Percentiles rank a stretch among this genome's conserved stretches.
Conservation (phyloP, 2,888 invertebrate genomes). For the Malthinus seriepunctatus region DNA sequence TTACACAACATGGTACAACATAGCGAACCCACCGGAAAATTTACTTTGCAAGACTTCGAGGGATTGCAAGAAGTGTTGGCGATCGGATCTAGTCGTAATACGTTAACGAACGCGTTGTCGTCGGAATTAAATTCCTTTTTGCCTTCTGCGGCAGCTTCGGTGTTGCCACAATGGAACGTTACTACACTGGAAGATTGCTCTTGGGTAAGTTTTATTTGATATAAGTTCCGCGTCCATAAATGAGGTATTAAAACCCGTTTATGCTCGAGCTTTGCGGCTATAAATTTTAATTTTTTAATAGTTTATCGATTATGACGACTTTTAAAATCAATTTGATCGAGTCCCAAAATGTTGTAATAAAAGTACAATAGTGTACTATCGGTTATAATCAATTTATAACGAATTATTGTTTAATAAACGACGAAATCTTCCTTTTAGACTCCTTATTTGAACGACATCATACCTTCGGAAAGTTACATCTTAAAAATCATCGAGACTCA, state of each 20-base stretch:
- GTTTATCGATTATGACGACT: no score
- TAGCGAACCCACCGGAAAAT: conserved; percentile 52
- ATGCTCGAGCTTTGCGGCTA: no score
- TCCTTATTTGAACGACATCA: conserved; percentile 74
- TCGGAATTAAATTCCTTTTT: conserved; percentile 60
- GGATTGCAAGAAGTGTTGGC: conserved; percentile 54
- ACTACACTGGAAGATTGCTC: conserved; percentile 61
- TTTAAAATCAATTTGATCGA: no score
- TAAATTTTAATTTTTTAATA: no score
- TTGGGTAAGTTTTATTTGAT: conserved; percentile 56
- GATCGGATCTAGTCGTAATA: conserved; percentile 52
- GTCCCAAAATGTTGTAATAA: not conserved
- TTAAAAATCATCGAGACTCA: conserved; percentile 74
- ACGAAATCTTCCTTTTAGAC: conserved; percentile 55
- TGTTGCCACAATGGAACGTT: conserved; percentile 66
- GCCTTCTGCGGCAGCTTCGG: conserved; percentile 60
- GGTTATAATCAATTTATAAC: not conserved
- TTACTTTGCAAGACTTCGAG: conserved; percentile 55
- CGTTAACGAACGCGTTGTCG: conserved; percentile 49
- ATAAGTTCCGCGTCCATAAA: not conserved
- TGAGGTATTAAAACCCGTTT: no score
- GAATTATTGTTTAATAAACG: not conserved
- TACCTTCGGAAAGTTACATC: conserved; percentile 83
- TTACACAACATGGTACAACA: conserved; percentile 50
- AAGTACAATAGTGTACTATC: not conserved